phyloP scores from a whole-genome alignment of 2,888 invertebrate genomes.

The Branchipolynoe longqiensis region DNA sequence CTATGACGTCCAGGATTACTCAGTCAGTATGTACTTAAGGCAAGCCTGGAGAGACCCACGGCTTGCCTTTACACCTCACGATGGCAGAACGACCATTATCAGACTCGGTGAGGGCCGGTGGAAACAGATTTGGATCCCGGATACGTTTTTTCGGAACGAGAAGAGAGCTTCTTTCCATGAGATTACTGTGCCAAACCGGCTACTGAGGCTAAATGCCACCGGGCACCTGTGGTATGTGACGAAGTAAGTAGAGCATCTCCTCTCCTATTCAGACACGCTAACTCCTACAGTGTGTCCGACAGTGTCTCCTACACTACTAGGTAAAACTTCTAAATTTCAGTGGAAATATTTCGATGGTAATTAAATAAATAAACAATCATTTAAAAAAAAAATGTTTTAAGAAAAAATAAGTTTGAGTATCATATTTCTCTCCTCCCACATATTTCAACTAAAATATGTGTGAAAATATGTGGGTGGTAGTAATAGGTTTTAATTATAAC shows the following conservation, averaged over 20 bases:
- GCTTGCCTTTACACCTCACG: constrained; percentile 57
- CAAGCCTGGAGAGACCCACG: constrained; percentile 61
- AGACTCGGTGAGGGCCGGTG: constrained; percentile 63
- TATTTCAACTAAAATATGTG: too few relatives aligned
- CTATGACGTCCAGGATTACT: constrained; percentile 55
- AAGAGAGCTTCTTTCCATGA: constrained; percentile 68
- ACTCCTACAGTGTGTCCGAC: too few relatives aligned
- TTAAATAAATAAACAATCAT: too few relatives aligned
- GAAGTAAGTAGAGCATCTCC: constrained; percentile 62
- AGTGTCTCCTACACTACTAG: too few relatives aligned
- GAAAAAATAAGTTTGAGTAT: too few relatives aligned
- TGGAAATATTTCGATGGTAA: too few relatives aligned
- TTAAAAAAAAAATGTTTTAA: too few relatives aligned
- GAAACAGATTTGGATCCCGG: constrained; percentile 68
- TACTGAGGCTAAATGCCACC: constrained; percentile 64
- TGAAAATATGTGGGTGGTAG: too few relatives aligned
- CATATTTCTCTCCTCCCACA: too few relatives aligned
- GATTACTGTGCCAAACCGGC: constrained; percentile 67
- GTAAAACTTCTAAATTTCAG: too few relatives aligned
- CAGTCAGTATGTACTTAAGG: constrained; percentile 61
- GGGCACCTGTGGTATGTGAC: constrained; percentile 68
- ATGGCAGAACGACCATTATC: constrained; percentile 33
- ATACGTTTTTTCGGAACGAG: constrained; percentile 68
- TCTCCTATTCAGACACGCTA: too few relatives aligned
- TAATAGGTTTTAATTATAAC: too few relatives aligned